Evolutionary conservation across 2,888 invertebrate species (phyloP).

Genomic region (Plebejus argus): DNA sequence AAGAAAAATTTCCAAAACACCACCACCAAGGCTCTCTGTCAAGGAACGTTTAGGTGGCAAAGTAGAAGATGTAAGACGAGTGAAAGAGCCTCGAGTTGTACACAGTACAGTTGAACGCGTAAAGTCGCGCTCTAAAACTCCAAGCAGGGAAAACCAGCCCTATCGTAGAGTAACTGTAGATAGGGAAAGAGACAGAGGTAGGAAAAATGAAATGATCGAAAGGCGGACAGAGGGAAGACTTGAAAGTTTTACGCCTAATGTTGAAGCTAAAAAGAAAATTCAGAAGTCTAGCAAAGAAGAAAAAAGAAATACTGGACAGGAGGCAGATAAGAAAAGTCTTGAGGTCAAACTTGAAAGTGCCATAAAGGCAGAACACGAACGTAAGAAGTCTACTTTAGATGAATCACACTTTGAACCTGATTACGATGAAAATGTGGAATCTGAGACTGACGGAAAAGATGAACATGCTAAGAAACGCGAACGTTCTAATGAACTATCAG

Average conservation of each 20-base stretch:
- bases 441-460: conserved; percentile 83
- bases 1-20: conserved; percentile 69
- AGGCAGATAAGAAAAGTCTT: conserved; percentile 33
- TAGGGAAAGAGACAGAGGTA: conserved; percentile 65
- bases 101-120: conserved; percentile 80
- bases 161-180: conserved; percentile 78
- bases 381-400: conserved; percentile 85
- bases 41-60: conserved; percentile 91
- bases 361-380: conserved; percentile 78
- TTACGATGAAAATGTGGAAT: conserved; percentile 83
- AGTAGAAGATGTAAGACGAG: conserved; percentile 81
- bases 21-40: conserved; percentile 85
- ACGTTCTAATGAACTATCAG: conserved; percentile 51
- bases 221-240: conserved; percentile 54
- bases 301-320: conserved; percentile 44
- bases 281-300: conserved; percentile 49
- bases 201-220: conserved; percentile 62
- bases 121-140: conserved; percentile 77
- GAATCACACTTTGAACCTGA: conserved; percentile 89
- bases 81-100: conserved; percentile 76
- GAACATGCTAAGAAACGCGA: conserved; percentile 69
- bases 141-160: conserved; percentile 65
- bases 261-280: conserved; percentile 54
- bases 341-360: conserved; percentile 66
- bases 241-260: conserved; percentile 54